Conservation (phyloP, 1,140 invertebrate species). For the Drosophila quadrilineata region DNA sequence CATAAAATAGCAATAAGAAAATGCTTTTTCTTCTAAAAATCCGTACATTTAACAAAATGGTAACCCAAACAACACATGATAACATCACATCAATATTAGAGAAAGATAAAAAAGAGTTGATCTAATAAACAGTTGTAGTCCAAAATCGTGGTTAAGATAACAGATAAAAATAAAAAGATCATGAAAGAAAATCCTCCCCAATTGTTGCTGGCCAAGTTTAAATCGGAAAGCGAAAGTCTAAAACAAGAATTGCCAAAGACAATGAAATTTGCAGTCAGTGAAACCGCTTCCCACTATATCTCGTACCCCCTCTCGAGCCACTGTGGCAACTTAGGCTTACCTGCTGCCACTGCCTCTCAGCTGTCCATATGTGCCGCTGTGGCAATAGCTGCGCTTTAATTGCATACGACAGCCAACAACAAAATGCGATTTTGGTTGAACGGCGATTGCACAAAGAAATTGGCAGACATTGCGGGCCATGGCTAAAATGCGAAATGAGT, state of each 20-base stretch:
- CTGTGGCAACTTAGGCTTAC: background rate
- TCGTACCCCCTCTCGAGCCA: too few relatives aligned
- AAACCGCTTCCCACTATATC: background rate
- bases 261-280: background rate
- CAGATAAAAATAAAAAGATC: too few relatives aligned
- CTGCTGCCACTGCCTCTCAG: background rate
- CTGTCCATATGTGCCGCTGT: conserved; percentile 10
- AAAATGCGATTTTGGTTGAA: conserved; percentile 52
- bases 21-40: too few relatives aligned
- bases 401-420: conserved; percentile 46
- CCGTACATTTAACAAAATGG: too few relatives aligned
- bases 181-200: too few relatives aligned
- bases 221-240: conserved; percentile 27
- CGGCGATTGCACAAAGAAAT: conserved; percentile 73
- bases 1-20: too few relatives aligned
- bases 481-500: conserved; percentile 62
- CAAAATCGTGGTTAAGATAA: too few relatives aligned
- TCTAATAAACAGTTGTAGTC: too few relatives aligned
- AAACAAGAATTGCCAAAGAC: conserved; percentile 9
- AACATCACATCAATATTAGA: too few relatives aligned
- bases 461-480: conserved; percentile 45
- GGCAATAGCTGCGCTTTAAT: conserved; percentile 62
- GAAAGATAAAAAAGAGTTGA: too few relatives aligned
- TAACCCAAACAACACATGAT: too few relatives aligned
- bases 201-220: too few relatives aligned